These are phyloP conservation scores for Adelphocoris suturalis DNA, from an alignment of 2,888 invertebrate species.

Conservation along the genomic window DNA sequence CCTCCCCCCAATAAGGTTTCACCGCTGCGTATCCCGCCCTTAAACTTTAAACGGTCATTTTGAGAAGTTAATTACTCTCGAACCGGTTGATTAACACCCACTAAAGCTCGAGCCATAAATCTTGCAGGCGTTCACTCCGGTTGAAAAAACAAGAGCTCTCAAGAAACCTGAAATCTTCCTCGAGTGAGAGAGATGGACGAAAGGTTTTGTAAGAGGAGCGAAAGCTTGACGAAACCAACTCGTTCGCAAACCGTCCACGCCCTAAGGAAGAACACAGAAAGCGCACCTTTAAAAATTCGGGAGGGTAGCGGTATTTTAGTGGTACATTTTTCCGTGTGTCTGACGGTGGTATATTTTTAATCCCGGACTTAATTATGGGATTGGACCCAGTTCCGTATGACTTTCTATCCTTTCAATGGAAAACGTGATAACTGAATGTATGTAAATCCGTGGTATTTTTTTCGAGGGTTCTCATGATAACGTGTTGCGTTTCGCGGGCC, in stretches of 20 bases:
- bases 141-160: not conserved
- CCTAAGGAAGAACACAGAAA: not conserved
- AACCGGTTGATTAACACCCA: conserved; percentile 54
- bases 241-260: conserved; percentile 45
- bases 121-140: not conserved
- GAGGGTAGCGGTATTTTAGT: not conserved
- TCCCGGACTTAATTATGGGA: not conserved
- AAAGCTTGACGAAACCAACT: conserved; percentile 44
- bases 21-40: not conserved
- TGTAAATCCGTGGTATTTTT: not conserved
- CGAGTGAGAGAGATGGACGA: conserved; percentile 9
- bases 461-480: not conserved
- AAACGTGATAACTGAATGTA: not conserved
- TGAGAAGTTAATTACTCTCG: conserved; percentile 39
- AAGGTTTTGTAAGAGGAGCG: conserved; percentile 33
- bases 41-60: conserved; percentile 41
- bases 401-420: not conserved
- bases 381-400: not conserved
- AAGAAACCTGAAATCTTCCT: not conserved
- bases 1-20: not conserved
- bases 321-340: not conserved
- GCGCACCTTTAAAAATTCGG: not conserved
- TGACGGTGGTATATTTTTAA: not conserved
- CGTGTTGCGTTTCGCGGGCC: not conserved
- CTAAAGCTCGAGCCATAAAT: conserved; percentile 31